Conservation (phyloP, 23 tunicate genomes). For the Ciona savignyi region DNA sequence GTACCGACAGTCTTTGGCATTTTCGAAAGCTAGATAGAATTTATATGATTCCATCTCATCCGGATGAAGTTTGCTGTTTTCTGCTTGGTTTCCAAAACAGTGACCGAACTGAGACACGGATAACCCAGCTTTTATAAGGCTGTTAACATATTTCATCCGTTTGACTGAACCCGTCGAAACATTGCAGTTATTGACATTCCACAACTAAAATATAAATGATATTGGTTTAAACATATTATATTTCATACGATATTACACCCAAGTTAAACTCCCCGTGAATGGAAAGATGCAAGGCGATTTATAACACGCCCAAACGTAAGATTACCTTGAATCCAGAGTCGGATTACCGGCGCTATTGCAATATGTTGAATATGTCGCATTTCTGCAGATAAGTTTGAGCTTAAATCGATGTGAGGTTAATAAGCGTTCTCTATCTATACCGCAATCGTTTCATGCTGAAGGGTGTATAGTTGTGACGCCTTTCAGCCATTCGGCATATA, state of each 20-base stretch:
- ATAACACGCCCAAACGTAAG: neutral
- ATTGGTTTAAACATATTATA: no score
- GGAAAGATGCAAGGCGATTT: no score
- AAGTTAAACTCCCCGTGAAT: no score
- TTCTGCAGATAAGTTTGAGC: neutral
- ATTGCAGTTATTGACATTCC: slow-evolving; percentile 30
- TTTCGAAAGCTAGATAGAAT: slow-evolving; percentile 51
- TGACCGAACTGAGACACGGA: slow-evolving; percentile 11
- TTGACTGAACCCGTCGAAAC: neutral
- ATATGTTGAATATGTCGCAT: neutral
- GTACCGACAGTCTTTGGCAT: slow-evolving; percentile 25
- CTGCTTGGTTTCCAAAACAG: slow-evolving; percentile 17
- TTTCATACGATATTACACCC: no score
- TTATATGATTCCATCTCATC: slow-evolving; percentile 17
- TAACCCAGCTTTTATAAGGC: slow-evolving; percentile 10
- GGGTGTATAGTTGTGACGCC: no score
- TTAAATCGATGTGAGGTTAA: no score
- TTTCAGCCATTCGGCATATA: no score
- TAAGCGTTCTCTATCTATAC: no score
- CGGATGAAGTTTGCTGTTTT: neutral
- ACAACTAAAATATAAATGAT: slow-evolving; percentile 8
- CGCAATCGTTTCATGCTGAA: no score
- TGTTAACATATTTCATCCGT: slow-evolving; percentile 7
- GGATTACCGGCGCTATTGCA: neutral
- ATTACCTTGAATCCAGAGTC: neutral